phyloP scores from a whole-genome alignment of 2,113 vertebrate genomes.

The Sterrhoptilus dennistouni region DNA sequence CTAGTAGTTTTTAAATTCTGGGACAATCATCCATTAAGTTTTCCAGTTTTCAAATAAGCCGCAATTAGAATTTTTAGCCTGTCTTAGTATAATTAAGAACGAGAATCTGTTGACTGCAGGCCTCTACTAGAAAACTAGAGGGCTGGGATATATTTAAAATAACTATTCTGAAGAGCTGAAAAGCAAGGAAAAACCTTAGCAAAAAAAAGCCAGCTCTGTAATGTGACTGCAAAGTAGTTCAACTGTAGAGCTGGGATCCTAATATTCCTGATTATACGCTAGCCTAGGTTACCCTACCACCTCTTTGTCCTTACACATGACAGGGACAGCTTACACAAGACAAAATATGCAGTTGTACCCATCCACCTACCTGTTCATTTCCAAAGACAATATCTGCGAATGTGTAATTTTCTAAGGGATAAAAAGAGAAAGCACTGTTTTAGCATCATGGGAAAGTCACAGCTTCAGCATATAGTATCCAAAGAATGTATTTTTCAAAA shows the following conservation, averaged over 20 bases:
- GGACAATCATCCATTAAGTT: not conserved
- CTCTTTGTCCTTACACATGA: not conserved
- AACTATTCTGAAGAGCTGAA: not conserved
- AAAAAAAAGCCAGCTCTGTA: not conserved
- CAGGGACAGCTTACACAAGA: not conserved
- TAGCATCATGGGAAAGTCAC: not conserved
- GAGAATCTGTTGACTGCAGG: not conserved
- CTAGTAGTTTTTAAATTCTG: not conserved
- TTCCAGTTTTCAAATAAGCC: not conserved
- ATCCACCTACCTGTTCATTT: slow-evolving; percentile 86
- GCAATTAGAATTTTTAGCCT: not conserved
- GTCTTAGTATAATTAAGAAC: not conserved
- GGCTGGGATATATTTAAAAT: not conserved
- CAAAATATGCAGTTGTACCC: not conserved
- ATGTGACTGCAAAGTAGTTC: not conserved
- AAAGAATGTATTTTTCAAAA: not conserved
- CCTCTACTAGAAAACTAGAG: not conserved
- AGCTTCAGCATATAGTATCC: not conserved
- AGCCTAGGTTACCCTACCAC: not conserved
- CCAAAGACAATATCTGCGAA: slow-evolving; percentile 95
- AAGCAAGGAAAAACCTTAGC: not conserved
- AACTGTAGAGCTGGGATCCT: not conserved
- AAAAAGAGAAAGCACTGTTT: slow-evolving; percentile 23
- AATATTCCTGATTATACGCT: not conserved
- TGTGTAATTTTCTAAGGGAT: slow-evolving; percentile 78